Evolutionary conservation across 2,113 vertebrate species (phyloP), one percentile per base, ranked within the genome.

Genomic region (Hydrolagus affinis): DNA sequence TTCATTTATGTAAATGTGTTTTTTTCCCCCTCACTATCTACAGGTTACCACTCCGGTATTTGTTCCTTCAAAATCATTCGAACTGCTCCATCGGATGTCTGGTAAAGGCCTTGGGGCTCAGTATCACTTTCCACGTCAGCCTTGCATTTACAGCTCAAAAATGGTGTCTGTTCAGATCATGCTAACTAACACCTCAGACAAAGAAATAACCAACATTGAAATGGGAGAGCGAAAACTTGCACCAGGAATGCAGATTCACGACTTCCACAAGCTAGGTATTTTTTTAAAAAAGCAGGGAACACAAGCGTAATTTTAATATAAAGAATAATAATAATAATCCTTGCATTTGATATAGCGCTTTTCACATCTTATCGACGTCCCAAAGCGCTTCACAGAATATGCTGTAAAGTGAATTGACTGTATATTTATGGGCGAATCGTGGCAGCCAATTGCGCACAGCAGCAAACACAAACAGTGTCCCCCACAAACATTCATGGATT

Each of bases 11-110:
- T 80, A 85, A 71, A 44, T 21, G 77, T 71, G 56, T 14, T 85
- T 62, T 86, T 85, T 86, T 28, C 62, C 15, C 12, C 17, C 6
- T 1, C 86, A 87, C 4, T 85, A 21, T 85, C 64, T 73, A 70
- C 86, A 99, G 97, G 93, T 98, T 70, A 92, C 90, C 87, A 86
- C 88, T 21, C 94, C 94, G 14, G 90, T 94, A 12, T 96, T 95
- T 86, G 93, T 96, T 57, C 96, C 95, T 0, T 89, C 91, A 87
- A 94, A 93, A 90, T 94, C 91, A 25, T 89, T 95, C 9, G 95
- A 95, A 87, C 92, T 98, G 56, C 96, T 99, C 90, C 98, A 98
- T 90, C 94, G 95, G 64, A 98, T 99, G 96, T 96, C 93, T 32
- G 97, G 96, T 8, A 98, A 95, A 91, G 98, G 98, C 74, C 93